phyloP scores from a whole-genome alignment of 2,888 invertebrate species.

The Anorthoa munda region DNA sequence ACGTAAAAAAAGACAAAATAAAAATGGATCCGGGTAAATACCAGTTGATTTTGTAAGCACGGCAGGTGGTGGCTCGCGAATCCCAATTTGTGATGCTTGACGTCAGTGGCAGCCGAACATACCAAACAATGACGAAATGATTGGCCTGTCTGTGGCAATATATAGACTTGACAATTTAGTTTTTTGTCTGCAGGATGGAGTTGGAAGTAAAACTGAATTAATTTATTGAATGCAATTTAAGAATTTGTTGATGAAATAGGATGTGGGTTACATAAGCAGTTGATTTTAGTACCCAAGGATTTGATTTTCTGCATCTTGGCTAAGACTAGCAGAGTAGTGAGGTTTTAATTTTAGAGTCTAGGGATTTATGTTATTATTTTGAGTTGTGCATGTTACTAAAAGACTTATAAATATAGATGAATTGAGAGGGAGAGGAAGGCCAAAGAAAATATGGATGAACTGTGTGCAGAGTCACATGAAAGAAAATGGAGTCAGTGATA shows the following conservation, averaged over 20 bases:
- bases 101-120: conserved; percentile 9
- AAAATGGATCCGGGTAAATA: conserved; percentile 37
- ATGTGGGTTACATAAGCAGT: too few relatives aligned
- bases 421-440: not conserved
- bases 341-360: too few relatives aligned
- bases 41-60: conserved; percentile 28
- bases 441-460: not conserved
- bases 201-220: not conserved
- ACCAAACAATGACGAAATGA: conserved; percentile 22
- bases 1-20: conserved; percentile 20
- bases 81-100: conserved; percentile 26
- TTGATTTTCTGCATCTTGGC: too few relatives aligned
- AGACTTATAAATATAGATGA: not conserved
- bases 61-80: not conserved
- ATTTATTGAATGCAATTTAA: too few relatives aligned
- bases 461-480: too few relatives aligned
- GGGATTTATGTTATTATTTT: too few relatives aligned
- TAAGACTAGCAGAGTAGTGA: too few relatives aligned
- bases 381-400: too few relatives aligned
- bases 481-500: not conserved
- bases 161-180: not conserved
- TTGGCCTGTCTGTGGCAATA: conserved; percentile 2
- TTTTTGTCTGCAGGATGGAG: too few relatives aligned
- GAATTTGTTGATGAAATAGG: too few relatives aligned
- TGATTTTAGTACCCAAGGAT: too few relatives aligned